Base-by-base conservation (phyloP, 2,797 vertebrate genomes). In the Merluccius polli region DNA sequence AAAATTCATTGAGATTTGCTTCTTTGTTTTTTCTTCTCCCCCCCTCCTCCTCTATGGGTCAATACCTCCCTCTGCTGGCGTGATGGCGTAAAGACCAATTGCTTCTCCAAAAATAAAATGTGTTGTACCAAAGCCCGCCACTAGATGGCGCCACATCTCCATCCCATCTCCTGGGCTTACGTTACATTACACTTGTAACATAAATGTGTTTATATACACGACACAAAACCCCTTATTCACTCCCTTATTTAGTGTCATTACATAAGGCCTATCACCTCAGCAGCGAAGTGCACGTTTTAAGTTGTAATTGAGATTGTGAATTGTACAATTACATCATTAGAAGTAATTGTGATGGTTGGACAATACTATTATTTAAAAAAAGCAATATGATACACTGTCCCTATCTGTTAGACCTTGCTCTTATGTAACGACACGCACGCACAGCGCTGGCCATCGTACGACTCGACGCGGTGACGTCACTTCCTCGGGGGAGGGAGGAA, bases 381-480 rank as follows among this genome's bases (percentile, higher is more conserved):
- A 18, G 21, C 44, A 48, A 18, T 48, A 21, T 18, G 21, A 36
- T 36, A 48, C 44, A 48, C 44, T 48, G 44, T 48, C 38, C 12
- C 44, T 48, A 18, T 48, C 16, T 21, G 21, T 48, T 4, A 48
- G 16, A 77, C 72, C n/a, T n/a, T 10, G 75, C 67, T 82, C 70
- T 92, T 92, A 92, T 89, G 86, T 90, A 92, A 92, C 86, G 81
- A 78, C 81, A 78, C 73, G 81, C 82, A 86, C 30, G 80, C 84
- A 73, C 74, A 71, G 78, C 79, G 52, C 68, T 77, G 68, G 85
- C 88, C 76, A 85, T 86, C 85, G 84, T 87, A 86, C 82, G 89
- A 92, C 79, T 52, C 73, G 10, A 68, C 77, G 27, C 69, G 52
- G 72, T 85, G 82, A 31, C 79, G 84, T 91, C 84, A 79, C 69